Evolutionary conservation across 1,140 invertebrate genomes (phyloP).

Genomic region (Drosophila kikkawai): DNA sequence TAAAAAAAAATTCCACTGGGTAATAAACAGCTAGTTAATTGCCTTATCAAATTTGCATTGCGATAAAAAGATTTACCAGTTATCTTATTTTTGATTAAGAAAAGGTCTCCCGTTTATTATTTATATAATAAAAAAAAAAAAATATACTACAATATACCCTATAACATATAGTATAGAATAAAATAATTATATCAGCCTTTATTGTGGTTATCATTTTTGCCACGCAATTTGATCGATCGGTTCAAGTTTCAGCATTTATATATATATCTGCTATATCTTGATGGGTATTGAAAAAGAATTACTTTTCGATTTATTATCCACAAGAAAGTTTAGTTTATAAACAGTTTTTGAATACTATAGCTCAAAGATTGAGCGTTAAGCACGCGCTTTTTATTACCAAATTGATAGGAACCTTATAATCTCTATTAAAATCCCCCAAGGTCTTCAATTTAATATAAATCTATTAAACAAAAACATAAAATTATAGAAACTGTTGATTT

Average conservation of each 20-base stretch:
- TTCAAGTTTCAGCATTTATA: background rate
- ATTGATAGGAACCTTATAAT: conserved; percentile 2
- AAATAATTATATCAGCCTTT: background rate
- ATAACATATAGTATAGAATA: background rate
- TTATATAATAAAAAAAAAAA: background rate
- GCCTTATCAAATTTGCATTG: conserved; percentile 14
- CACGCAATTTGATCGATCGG: conserved; percentile 12
- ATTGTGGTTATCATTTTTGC: conserved; percentile 8
- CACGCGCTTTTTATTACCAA: conserved; percentile 3
- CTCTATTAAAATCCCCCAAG: background rate
- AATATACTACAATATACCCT: background rate
- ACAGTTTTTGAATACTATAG: background rate
- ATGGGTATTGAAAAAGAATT: conserved; percentile 15
- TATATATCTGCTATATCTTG: conserved; percentile 7
- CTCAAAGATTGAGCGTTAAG: background rate
- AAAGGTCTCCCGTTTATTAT: background rate
- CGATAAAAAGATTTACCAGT: conserved; percentile 1
- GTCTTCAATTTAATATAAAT: background rate
- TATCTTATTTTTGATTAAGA: background rate
- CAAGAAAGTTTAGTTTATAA: conserved; percentile 3
- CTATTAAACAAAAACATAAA: background rate
- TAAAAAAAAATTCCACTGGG: background rate
- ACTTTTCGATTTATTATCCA: conserved; percentile 27
- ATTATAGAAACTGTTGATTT: background rate
- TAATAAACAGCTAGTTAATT: background rate